Conservation (phyloP, 2,113 vertebrate species). For the Empidonax alnorum region DNA sequence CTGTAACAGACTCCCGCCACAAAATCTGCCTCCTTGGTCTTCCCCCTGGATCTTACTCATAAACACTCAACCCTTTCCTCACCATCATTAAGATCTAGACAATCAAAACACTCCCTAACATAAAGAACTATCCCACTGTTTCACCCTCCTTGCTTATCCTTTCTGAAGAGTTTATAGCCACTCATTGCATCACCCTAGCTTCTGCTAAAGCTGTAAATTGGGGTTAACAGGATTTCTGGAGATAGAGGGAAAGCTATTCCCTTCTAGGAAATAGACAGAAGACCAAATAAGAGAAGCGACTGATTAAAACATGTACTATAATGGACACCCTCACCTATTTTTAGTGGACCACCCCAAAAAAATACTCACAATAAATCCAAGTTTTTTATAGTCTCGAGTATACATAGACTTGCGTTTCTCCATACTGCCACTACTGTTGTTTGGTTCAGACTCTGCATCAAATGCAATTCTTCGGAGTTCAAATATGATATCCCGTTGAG, state of each 20-base stretch:
- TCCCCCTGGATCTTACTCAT: neutral
- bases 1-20: neutral
- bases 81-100: neutral
- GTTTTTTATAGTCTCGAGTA: conserved; percentile 97
- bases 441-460: conserved; percentile 91
- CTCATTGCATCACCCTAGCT: neutral
- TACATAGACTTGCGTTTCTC: conserved; percentile 99
- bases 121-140: neutral
- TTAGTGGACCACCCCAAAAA: neutral
- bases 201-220: neutral
- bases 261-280: neutral
- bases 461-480: conserved; percentile 97
- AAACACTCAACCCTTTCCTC: neutral
- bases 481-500: conserved; percentile 98
- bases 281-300: neutral
- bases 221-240: neutral
- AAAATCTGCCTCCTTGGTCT: neutral
- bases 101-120: neutral
- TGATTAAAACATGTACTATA: neutral
- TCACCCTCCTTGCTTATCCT: neutral
- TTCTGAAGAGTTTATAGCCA: neutral
- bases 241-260: neutral
- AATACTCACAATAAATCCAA: conserved; percentile 95
- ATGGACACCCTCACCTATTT: neutral
- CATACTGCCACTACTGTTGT: conserved; percentile 90